Evolutionary conservation across 2,888 invertebrate genomes (phyloP).

Genomic region (Sesia bembeciformis): DNA sequence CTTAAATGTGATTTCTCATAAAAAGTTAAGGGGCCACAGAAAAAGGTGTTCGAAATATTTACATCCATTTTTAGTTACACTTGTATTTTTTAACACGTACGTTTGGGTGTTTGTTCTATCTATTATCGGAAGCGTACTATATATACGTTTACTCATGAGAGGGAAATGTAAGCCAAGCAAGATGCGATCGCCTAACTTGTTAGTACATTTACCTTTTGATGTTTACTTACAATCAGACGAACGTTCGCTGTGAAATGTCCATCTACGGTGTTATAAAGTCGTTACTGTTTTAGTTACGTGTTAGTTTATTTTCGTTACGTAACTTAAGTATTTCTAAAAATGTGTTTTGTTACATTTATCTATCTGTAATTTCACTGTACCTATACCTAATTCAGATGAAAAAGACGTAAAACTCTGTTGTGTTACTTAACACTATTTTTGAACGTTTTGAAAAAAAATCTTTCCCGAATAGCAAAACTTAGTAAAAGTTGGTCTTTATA

Average conservation of each 20-base stretch:
- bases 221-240: conserved; percentile 7
- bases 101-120: conserved; percentile 26
- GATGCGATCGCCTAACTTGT: conserved; percentile 23
- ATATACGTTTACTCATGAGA: conserved; percentile 21
- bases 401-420: too few relatives aligned
- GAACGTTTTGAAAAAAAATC: too few relatives aligned
- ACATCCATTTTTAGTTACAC: background rate
- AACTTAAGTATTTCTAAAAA: too few relatives aligned
- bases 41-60: background rate
- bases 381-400: too few relatives aligned
- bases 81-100: conserved; percentile 10
- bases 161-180: conserved; percentile 22
- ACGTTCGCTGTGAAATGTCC: conserved; percentile 18
- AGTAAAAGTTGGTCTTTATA: too few relatives aligned
- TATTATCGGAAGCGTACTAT: conserved; percentile 34
- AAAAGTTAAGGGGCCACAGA: background rate
- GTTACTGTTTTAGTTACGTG: background rate
- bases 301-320: too few relatives aligned
- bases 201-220: conserved; percentile 18
- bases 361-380: too few relatives aligned
- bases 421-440: too few relatives aligned
- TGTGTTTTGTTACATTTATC: too few relatives aligned
- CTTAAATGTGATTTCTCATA: too few relatives aligned
- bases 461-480: too few relatives aligned
- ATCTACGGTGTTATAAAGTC: conserved; percentile 13